Base-by-base conservation (phyloP, 2,113 vertebrate species). In the Takifugu flavidus region DNA sequence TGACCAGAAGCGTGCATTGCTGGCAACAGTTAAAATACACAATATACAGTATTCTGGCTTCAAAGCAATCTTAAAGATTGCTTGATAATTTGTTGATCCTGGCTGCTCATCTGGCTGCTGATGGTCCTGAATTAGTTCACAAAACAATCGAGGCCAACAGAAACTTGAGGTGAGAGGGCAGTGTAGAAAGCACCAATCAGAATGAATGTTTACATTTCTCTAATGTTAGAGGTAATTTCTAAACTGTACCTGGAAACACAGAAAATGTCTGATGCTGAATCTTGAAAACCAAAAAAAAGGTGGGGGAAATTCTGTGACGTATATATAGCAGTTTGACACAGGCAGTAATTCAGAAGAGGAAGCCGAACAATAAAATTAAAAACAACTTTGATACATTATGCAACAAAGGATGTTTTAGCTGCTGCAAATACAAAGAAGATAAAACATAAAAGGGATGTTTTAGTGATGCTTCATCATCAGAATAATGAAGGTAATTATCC, bases 401-500 rank as follows among this genome's bases (percentile, higher is more conserved):
- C 56, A 54, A 51, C 56, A 77, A 44, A 25, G 56, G 52, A 60
- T 67, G 56, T 5, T 42, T 42, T 25, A 70, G 42, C 58, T 56
- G 46, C 61, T 60, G 58, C 52, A 56, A 65, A 79, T 29, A 67
- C 77, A 82, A 85, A 76, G 63, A 68, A 60, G 52, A 14, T 69
- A 71, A 73, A 80, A 86, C 83, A 86, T 83, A 79, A 83, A 83
- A 86, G 80, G 78, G 83, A 71, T 81, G 75, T 78, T 75, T 83
- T 83, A 80, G 76, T 68, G 76, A 78, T 71, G 71, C 74, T 86
- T 77, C 69, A 79, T 81, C 76, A 71, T 77, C 77, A 57, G 62
- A 83, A 81, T 81, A 86, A 86, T 81, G 73, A 66, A 68, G 64
- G 73, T 75, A 86, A 86, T 86, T 86, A 86, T 83, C 83, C 57